Base-by-base conservation (phyloP, 2,888 invertebrate genomes). In the Diarsia brunnea region DNA sequence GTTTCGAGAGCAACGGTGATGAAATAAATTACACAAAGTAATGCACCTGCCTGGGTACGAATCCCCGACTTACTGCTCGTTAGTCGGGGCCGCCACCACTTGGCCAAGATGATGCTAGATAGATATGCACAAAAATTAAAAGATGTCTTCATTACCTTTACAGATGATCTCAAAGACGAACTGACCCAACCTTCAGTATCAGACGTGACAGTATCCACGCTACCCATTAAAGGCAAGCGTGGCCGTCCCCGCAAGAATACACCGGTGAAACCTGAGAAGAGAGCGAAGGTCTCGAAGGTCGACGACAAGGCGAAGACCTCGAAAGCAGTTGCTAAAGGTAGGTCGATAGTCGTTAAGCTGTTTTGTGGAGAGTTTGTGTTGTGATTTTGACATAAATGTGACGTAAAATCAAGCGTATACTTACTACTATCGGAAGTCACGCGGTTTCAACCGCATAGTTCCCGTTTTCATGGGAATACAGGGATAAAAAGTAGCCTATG, bases 271-370 rank as follows among this genome's bases (percentile, higher is more conserved):
- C 53, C 90, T 0, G 94, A 92, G 73, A 95, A 89, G 70, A 76
- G 87, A 11, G 11, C 76, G 0, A 89, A 88, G 38, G 58, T 83
- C 3, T 31, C 80, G 0, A 87, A 87, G 19, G 5, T 67, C 0
- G 89, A 89, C 7, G 89, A 89, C 0, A 89, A 89, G 21, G 69
- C 82, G 2, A 91, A 89, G 69, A 77, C 82, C 0, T 81, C 86
- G 16, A 91, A 89, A 78, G 75, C 87, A 0, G 84, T 88, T 7
- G 77, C 91, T 53, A 96, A 95, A 96, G 96, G 96, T 96, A 93
- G 91, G 95, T 82, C 63, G 5, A 2, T 38, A 43, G 27, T 0
- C 19, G 1, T 31, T 63, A 11, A 11, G 14, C 12, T 71, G 7
- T 19, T 0, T 21, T 12, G 27, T 64, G 66, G 49, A 24, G 60